phyloP scores from a whole-genome alignment of 2,888 invertebrate species.

The Cecidostiba fungosa region DNA sequence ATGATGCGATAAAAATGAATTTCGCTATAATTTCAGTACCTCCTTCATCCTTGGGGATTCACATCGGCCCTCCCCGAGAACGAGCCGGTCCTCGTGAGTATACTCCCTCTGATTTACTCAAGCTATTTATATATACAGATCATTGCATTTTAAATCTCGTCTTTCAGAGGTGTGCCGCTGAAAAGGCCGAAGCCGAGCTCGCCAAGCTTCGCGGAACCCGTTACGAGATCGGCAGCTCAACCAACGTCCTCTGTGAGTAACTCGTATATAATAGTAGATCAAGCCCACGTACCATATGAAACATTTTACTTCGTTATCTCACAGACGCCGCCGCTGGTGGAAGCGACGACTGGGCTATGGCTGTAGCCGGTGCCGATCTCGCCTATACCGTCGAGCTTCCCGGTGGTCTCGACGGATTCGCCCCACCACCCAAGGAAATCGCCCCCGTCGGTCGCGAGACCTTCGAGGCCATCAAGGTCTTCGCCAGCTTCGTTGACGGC shows the following conservation, averaged over 20 bases:
- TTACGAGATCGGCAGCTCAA: constrained; percentile 80
- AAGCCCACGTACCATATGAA: too few relatives aligned
- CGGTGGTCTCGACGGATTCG: constrained; percentile 82
- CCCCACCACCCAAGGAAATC: constrained; percentile 83
- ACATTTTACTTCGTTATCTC: not conserved
- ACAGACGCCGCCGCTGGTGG: constrained; percentile 83
- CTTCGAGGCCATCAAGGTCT: constrained; percentile 83
- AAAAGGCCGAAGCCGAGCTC: constrained; percentile 67
- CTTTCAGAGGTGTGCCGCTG: constrained; percentile 67
- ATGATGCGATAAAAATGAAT: not conserved
- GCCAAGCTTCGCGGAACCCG: constrained; percentile 66
- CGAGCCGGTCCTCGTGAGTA: constrained; percentile 39
- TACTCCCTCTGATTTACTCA: not conserved
- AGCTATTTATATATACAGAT: not conserved
- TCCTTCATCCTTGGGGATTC: constrained; percentile 87
- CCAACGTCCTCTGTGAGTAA: constrained; percentile 79
- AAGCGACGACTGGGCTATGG: constrained; percentile 86
- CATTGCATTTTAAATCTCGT: not conserved
- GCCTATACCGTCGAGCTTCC: constrained; percentile 86
- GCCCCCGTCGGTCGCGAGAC: constrained; percentile 83
- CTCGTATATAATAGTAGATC: too few relatives aligned
- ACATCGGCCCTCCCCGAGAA: constrained; percentile 80
- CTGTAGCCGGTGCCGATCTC: constrained; percentile 82
- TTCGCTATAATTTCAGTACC: constrained; percentile 76
- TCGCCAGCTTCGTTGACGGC: constrained; percentile 78